phyloP scores from a whole-genome alignment of 2,888 invertebrate genomes.

The Gryllus longicercus region DNA sequence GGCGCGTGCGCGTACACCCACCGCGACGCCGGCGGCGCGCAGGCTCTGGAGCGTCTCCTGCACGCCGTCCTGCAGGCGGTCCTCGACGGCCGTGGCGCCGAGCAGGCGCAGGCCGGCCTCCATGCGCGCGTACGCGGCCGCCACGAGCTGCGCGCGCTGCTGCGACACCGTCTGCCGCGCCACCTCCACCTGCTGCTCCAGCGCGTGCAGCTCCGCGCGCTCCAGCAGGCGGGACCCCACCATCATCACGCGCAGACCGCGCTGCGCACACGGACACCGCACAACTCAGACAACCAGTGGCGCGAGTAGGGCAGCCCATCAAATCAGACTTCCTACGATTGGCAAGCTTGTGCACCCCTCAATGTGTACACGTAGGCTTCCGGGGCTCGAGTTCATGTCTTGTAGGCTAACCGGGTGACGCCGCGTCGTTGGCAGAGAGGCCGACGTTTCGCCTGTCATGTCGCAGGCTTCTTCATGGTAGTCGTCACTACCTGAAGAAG shows the following conservation, averaged over 20 bases:
- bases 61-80: constrained; percentile 82
- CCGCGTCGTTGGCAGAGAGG: too few relatives aligned
- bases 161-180: constrained; percentile 50
- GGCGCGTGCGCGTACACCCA: constrained; percentile 39
- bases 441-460: too few relatives aligned
- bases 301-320: too few relatives aligned
- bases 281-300: not conserved
- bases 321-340: too few relatives aligned
- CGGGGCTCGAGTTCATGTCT: too few relatives aligned
- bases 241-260: constrained; percentile 79
- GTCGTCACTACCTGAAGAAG: too few relatives aligned
- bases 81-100: constrained; percentile 87
- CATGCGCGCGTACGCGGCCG: constrained; percentile 47
- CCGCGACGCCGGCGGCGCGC: constrained; percentile 75
- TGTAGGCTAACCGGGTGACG: too few relatives aligned
- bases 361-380: too few relatives aligned
- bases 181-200: constrained; percentile 45
- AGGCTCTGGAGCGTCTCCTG: constrained; percentile 75
- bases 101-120: constrained; percentile 63
- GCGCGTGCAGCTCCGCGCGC: constrained; percentile 61
- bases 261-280: constrained; percentile 41
- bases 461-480: too few relatives aligned
- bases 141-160: constrained; percentile 48
- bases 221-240: constrained; percentile 67
- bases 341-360: too few relatives aligned